Evolutionary conservation across 2,888 invertebrate species (phyloP).

Genomic region (Morinoia aosen): DNA sequence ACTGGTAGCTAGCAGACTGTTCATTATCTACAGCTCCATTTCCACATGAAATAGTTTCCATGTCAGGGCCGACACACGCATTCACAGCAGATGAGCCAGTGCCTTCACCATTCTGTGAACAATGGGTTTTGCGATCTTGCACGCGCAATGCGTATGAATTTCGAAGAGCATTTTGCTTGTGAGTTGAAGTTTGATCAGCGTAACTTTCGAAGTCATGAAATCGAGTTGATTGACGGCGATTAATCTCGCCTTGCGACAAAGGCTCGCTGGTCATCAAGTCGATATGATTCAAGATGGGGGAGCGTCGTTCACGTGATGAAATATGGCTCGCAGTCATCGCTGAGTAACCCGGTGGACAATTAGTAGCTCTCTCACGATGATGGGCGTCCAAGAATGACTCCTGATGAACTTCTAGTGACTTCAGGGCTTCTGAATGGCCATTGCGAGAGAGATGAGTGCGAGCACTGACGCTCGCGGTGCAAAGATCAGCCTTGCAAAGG

Average conservation of each 20-base stretch:
- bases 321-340: background rate
- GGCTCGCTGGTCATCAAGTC: background rate
- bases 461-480: background rate
- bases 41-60: background rate
- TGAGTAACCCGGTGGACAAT: background rate
- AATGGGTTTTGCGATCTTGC: background rate
- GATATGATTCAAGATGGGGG: background rate
- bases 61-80: background rate
- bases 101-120: background rate
- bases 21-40: background rate
- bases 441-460: background rate
- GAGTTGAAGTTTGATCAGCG: background rate
- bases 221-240: background rate
- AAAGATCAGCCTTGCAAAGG: constrained; percentile 7
- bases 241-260: background rate
- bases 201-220: background rate
- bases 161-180: background rate
- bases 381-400: background rate
- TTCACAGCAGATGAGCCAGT: background rate
- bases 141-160: background rate
- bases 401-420: background rate
- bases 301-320: background rate
- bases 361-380: background rate
- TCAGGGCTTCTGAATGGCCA: background rate
- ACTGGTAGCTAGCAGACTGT: background rate